Evolutionary conservation across 2,888 invertebrate species (phyloP).

Genomic region (Diadegma fenestrale): DNA sequence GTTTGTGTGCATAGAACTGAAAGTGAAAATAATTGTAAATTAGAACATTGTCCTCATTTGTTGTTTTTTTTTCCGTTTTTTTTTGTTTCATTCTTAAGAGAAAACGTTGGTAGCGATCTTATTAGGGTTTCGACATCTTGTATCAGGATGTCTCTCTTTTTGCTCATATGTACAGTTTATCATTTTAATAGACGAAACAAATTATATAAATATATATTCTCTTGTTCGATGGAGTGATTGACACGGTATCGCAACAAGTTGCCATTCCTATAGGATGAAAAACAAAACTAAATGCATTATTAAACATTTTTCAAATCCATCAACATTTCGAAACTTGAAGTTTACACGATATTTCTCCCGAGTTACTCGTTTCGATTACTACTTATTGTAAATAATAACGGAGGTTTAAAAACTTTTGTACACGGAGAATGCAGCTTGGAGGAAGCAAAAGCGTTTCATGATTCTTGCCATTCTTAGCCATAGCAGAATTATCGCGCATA

Average conservation of each 20-base stretch:
- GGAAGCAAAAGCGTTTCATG: conserved; percentile 23
- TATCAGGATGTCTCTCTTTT: conserved; percentile 78
- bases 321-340: neutral
- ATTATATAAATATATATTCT: conserved; percentile 64
- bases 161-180: conserved; percentile 76
- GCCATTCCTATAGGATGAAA: conserved; percentile 60
- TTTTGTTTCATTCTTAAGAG: conserved; percentile 52
- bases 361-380: conserved; percentile 3
- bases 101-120: conserved; percentile 62
- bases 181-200: conserved; percentile 66
- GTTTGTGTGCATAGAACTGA: conserved; percentile 42
- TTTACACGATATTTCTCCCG: neutral
- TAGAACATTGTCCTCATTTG: conserved; percentile 17
- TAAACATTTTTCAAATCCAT: conserved; percentile 1
- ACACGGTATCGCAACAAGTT: conserved; percentile 41
- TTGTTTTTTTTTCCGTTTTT: conserved; percentile 52
- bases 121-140: conserved; percentile 76
- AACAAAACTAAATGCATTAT: conserved; percentile 7
- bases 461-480: conserved; percentile 72
- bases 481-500: conserved; percentile 64
- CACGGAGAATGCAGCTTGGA: conserved; percentile 41
- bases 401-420: neutral
- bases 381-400: conserved; percentile 47
- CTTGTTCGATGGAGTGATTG: conserved; percentile 48
- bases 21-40: conserved; percentile 50